phyloP scores from a whole-genome alignment of 53 echinoderm and acorn worm species.

The Stichopus horrens region DNA sequence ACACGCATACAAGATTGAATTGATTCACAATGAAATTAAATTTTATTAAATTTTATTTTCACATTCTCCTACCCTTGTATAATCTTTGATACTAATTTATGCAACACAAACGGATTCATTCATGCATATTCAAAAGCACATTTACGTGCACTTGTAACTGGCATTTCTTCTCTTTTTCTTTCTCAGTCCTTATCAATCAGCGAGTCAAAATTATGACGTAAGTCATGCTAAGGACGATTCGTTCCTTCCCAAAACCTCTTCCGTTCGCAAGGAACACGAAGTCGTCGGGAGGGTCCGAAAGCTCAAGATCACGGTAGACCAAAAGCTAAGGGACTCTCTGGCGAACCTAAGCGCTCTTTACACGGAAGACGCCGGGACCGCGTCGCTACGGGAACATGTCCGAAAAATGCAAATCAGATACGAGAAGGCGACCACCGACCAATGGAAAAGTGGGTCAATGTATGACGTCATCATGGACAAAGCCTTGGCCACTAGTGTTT shows the following conservation, averaged over 20 bases:
- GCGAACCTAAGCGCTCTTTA: conserved; percentile 19
- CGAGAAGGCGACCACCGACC: conserved; percentile 24
- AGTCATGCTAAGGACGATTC: conserved; percentile 21
- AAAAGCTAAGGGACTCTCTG: conserved; percentile 31
- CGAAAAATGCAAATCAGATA: conserved; percentile 34
- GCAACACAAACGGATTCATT: neutral
- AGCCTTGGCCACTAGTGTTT: conserved; percentile 57
- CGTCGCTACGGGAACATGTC: conserved; percentile 18
- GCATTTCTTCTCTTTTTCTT: neutral
- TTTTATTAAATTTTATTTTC: too few relatives aligned
- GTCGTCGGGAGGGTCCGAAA: conserved; percentile 30
- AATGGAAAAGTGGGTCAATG: conserved; percentile 27
- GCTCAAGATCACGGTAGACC: conserved; percentile 40
- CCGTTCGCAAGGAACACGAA: conserved; percentile 7
- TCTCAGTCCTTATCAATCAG: conserved; percentile 7
- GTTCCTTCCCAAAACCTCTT: neutral
- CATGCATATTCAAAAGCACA: neutral
- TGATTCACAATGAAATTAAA: too few relatives aligned
- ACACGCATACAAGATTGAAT: too few relatives aligned
- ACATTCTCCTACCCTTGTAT: too few relatives aligned
- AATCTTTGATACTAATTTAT: neutral
- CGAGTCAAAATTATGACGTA: conserved; percentile 10
- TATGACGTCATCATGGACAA: conserved; percentile 54
- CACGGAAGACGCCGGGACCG: conserved; percentile 1
- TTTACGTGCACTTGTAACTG: neutral